phyloP scores from a whole-genome alignment of 2,113 vertebrate genomes.

The Lycaon pictus region DNA sequence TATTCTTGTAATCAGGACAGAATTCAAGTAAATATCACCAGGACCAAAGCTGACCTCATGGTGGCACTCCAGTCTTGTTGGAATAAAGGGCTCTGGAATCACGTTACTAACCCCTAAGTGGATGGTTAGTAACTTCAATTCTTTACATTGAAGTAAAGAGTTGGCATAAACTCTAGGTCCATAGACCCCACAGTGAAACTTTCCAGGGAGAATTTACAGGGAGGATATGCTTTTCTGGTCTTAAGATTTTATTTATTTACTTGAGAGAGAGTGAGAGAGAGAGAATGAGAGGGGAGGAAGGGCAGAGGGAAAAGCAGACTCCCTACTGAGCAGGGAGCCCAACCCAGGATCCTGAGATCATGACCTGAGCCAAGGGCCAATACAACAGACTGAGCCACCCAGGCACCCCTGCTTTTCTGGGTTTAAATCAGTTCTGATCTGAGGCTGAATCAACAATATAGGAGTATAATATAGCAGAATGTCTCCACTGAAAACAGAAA shows the following conservation, averaged over 20 bases:
- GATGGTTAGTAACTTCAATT: background rate
- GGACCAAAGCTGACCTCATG: constrained; percentile 66
- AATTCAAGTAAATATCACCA: constrained; percentile 14
- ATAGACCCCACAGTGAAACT: background rate
- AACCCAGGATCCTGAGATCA: background rate
- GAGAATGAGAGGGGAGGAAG: no score
- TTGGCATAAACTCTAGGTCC: background rate
- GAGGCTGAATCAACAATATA: background rate
- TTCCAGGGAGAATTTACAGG: background rate
- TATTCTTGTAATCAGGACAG: background rate
- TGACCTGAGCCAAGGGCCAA: background rate
- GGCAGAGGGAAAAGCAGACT: background rate
- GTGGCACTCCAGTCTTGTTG: constrained; percentile 72
- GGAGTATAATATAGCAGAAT: background rate
- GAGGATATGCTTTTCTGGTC: background rate
- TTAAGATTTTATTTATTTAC: background rate
- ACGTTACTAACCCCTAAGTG: background rate
- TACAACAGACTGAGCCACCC: background rate
- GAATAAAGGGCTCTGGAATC: background rate
- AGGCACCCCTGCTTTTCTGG: background rate
- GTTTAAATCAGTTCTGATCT: constrained; percentile 5
- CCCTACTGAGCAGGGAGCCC: background rate
- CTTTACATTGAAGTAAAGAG: background rate
- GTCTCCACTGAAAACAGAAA: background rate
- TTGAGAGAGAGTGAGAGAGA: background rate